Base-by-base conservation (phyloP, 2,797 vertebrate species). In the Megalops cyprinoides region DNA sequence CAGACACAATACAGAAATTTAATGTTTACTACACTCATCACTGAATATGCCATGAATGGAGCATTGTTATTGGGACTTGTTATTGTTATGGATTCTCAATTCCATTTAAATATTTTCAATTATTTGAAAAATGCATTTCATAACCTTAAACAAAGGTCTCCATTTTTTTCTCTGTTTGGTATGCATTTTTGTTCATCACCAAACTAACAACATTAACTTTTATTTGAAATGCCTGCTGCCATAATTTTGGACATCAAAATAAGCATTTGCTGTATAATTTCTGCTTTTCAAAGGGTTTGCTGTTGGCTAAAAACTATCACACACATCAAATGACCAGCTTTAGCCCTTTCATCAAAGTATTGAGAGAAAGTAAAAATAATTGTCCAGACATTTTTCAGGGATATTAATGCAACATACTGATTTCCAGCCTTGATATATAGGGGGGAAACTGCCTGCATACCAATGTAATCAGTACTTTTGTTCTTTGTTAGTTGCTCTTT, bases 201-300 rank as follows among this genome's bases (percentile, higher is more conserved):
- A n/a, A 53, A 15, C 51, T 53, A 53, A 2, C 18, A 1, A 15
- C 51, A 53, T 2, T 14, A 10, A 53, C 51, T 14, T 53, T 14
- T 53, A 53, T 12, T 12, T 12, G 12, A 2, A 2, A 14, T 65
- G 62, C 62, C 28, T 6, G 7, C 62, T 37, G 62, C 14, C 31
- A 65, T 34, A 8, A 5, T 37, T 65, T 65, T 60, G 58, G 62
- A 65, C 31, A 65, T 65, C 62, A 65, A 65, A 65, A 65, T 15
- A 34, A 37, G 12, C 31, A 34, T 31, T n/a, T 34, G 60, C 31
- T 12, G 23, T 65, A 15, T 62, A 34, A 65, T 18, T 34, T 20
- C 1, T 65, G 31, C 7, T 65, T 65, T 37, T 65, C 31, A 65
- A 65, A 65, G 62, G 3, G 31, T 37, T 65, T 37, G 31, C 31